A percentile compares a stretch with the other conserved stretches of the same genome.
Conservation (phyloP, 2,888 invertebrate genomes). For the Formica aserva region DNA sequence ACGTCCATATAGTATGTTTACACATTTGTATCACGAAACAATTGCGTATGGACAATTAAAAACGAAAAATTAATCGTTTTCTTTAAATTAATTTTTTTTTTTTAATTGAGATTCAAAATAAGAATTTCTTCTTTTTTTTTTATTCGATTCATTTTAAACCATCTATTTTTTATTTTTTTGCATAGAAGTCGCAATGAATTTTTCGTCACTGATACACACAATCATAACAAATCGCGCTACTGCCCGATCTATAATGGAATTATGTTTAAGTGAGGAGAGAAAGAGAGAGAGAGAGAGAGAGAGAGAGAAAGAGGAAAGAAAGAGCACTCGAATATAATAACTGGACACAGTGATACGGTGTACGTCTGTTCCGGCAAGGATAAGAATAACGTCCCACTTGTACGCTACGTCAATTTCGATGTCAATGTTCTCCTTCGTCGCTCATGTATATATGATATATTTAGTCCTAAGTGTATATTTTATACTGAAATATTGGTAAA, state of each 20-base stretch:
- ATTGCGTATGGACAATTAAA: conserved; percentile 15
- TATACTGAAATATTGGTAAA: conserved; percentile 77
- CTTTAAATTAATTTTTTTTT: background rate
- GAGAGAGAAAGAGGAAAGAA: conserved; percentile 48
- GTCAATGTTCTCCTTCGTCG: conserved; percentile 80
- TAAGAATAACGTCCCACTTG: conserved; percentile 75
- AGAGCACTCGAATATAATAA: background rate
- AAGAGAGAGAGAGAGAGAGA: conserved; percentile 50
- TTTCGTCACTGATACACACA: conserved; percentile 30
- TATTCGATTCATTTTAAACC: background rate
- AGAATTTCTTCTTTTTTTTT: background rate
- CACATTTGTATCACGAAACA: conserved; percentile 1
- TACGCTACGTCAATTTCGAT: conserved; percentile 81
- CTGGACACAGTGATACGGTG: conserved; percentile 15
- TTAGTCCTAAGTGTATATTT: conserved; percentile 76
- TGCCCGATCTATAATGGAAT: conserved; percentile 60
- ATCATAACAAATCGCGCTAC: conserved; percentile 59
- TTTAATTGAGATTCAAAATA: background rate
- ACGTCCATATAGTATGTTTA: background rate
- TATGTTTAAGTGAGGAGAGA: conserved; percentile 36
- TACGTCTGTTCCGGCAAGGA: conserved; percentile 54
- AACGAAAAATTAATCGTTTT: background rate
- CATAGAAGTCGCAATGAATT: background rate
- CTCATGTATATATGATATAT: conserved; percentile 63
- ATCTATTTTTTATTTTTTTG: background rate